Evolutionary conservation across 2,888 invertebrate genomes (phyloP).

Genomic region (Tetranychus piercei): DNA sequence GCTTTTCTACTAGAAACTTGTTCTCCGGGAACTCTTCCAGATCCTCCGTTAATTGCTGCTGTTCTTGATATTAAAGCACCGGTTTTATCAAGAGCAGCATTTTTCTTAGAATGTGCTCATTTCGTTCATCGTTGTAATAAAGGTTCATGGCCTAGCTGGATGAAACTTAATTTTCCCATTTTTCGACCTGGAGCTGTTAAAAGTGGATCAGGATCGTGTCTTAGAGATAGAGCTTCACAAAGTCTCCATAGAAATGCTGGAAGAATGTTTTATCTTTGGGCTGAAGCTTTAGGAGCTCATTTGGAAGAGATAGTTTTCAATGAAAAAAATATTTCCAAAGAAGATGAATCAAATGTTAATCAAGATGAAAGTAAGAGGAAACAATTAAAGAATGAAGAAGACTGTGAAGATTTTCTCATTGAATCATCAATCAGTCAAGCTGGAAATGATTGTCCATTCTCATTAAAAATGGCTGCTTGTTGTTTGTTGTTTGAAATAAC

Average conservation of each 20-base stretch:
- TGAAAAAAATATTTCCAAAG: slow-evolving; percentile 39
- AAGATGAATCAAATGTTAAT: slow-evolving; percentile 22
- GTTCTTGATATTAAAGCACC: slow-evolving; percentile 85
- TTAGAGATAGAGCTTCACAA: slow-evolving; percentile 18
- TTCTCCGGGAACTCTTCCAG: slow-evolving; percentile 85
- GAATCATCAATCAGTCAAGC: slow-evolving; percentile 54
- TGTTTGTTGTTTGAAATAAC: slow-evolving; percentile 90
- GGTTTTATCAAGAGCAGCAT: slow-evolving; percentile 71
- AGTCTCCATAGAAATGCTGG: slow-evolving; percentile 58
- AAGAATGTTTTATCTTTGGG: slow-evolving; percentile 93
- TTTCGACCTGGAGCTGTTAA: slow-evolving; percentile 46
- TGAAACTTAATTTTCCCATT: slow-evolving; percentile 63
- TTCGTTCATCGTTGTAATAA: slow-evolving; percentile 94
- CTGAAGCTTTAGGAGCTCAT: slow-evolving; percentile 70
- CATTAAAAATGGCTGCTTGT: slow-evolving; percentile 73
- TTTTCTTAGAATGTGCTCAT: slow-evolving; percentile 82
- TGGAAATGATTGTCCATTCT: slow-evolving; percentile 47
- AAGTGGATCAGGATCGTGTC: slow-evolving; percentile 15
- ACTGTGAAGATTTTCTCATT: slow-evolving; percentile 80
- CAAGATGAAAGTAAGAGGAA: slow-evolving; percentile 33
- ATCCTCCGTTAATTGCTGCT: slow-evolving; percentile 83
- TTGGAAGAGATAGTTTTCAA: slow-evolving; percentile 72
- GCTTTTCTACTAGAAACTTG: slow-evolving; percentile 84
- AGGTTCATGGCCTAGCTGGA: slow-evolving; percentile 96
- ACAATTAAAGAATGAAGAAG: slow-evolving; percentile 36